Percentiles rank a stretch among this genome's conserved stretches.
Evolutionary conservation across 2,113 vertebrate genomes (phyloP).

Genomic region (Oryzias woworae): DNA sequence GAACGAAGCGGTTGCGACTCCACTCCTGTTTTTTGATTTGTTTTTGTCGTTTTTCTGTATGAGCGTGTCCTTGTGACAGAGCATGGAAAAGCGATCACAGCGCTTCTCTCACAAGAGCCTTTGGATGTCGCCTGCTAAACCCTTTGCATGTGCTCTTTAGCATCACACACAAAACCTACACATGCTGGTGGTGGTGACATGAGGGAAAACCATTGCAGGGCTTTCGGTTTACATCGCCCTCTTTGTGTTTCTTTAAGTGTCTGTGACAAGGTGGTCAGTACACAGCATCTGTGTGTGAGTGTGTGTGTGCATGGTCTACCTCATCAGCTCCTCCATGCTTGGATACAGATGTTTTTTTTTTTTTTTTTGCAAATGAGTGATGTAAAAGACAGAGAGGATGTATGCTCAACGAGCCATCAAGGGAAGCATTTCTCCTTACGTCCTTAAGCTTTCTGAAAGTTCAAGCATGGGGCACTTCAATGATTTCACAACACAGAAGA

Average conservation of each 20-base stretch:
- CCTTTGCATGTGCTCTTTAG: constrained; percentile 65
- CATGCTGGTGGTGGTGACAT: constrained; percentile 42
- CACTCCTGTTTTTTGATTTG: constrained; percentile 21
- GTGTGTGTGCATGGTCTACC: constrained; percentile 24
- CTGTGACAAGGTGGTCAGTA: constrained; percentile 60
- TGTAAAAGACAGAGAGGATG: constrained; percentile 46
- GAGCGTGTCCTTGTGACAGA: constrained; percentile 58
- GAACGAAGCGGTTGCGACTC: constrained; percentile 18
- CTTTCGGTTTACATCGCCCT: constrained; percentile 50
- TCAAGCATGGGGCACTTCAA: background rate
- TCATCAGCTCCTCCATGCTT: constrained; percentile 45
- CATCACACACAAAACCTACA: constrained; percentile 33
- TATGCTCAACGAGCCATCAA: constrained; percentile 42
- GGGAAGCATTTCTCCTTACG: constrained; percentile 23
- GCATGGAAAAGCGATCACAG: constrained; percentile 68
- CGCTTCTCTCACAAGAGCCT: constrained; percentile 31
- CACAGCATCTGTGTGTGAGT: constrained; percentile 32
- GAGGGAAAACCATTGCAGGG: constrained; percentile 65
- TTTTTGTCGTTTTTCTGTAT: constrained; percentile 25
- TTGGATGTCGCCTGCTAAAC: constrained; percentile 64
- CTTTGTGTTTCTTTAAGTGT: constrained; percentile 76
- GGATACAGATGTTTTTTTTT: constrained; percentile 25
- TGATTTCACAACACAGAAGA: background rate
- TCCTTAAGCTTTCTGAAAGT: constrained; percentile 15
- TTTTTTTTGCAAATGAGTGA: constrained; percentile 36